Percentiles rank a stretch among this genome's conserved stretches.
These are phyloP conservation scores for Liodrosophila aerea DNA, from an alignment of 2,888 invertebrate genomes.

Conservation along the genomic window DNA sequence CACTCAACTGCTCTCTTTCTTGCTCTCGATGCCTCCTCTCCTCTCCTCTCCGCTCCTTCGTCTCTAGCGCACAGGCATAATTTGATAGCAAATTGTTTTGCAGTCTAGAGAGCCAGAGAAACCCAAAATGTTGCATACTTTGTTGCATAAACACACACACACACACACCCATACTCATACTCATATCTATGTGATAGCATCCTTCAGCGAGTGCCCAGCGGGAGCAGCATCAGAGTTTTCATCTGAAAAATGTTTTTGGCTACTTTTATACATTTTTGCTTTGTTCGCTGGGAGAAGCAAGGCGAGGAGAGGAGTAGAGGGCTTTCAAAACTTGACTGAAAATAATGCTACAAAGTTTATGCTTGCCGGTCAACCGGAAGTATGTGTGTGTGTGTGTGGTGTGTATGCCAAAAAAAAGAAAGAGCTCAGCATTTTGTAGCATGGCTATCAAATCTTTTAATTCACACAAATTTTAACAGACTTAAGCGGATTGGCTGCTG, in stretches of 20 bases:
- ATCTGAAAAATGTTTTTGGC: conserved; percentile 20
- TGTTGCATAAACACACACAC: conserved; percentile 34
- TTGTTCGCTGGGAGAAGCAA: no score
- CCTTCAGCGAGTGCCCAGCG: conserved; percentile 12
- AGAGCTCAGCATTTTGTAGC: conserved; percentile 44
- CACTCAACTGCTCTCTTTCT: conserved; percentile 33
- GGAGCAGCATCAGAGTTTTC: conserved; percentile 13
- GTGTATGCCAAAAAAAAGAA: conserved; percentile 15
- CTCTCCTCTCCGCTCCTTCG: not conserved
- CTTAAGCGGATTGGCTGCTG: conserved; percentile 57
- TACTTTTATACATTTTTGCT: conserved; percentile 11
- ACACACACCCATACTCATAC: no score
- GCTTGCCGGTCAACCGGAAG: conserved; percentile 10
- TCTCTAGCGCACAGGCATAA: conserved; percentile 50
- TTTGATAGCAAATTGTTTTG: conserved; percentile 67
- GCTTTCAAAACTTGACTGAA: conserved; percentile 45
- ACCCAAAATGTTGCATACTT: conserved; percentile 49
- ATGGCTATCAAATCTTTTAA: conserved; percentile 63
- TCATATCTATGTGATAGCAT: conserved; percentile 1
- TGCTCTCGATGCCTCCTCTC: no score
- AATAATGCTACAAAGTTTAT: conserved; percentile 63
- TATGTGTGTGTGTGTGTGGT: not conserved
- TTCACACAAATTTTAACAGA: conserved; percentile 57
- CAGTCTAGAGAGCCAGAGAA: not conserved
- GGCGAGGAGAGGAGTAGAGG: no score